Evolutionary conservation across 2,113 vertebrate genomes (phyloP), one percentile per base, ranked within the genome.

Genomic region (Tinamus guttatus): DNA sequence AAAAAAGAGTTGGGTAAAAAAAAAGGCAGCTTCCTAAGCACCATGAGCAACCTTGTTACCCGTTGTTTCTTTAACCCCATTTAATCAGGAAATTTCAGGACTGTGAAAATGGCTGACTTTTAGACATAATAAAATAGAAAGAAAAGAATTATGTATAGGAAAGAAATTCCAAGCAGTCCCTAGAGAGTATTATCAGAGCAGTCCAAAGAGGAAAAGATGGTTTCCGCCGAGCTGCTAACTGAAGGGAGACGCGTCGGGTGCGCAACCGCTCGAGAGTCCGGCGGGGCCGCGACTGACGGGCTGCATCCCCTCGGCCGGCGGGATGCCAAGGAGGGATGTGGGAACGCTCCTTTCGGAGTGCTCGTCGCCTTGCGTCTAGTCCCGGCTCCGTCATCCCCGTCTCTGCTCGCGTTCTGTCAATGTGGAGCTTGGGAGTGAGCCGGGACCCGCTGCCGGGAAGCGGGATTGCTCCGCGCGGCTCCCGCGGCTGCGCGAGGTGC

Each of bases 391-490:
- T 22, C 21, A 13, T 3, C 45, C 22, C 17, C 16, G n/a, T 6
- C 21, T 22, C n/a, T 32, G 45, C 19, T 21, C 47, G 10, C 19
- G 20, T 49, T 49, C 5, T 49, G 49, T 49, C 49, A 24, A 22
- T 49, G 49, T 49, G 49, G 49, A 70, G 11, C 45, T 34, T 24
- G 30, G 30, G 7, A 19, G n/a, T 21, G n/a, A 32, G 43, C 30
- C 8, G 47, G 45, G 16, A n/a, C n/a, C 47, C 21, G 11, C 18
- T 12, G 15, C 21, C 34, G 27, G 38, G 36, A 54, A 17, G n/a
- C 17, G 47, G 71, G n/a, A 60, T 32, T 0, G 0, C 52, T 90
- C 60, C 32, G 34, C n/a, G 63, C 0, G 0, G n/a, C 11, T 43
- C 54, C 54, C 30, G 40, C 67, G 59, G 24, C 11, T 41, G 65